Evolutionary conservation across 2,888 invertebrate species (phyloP).

Genomic region (Augiades crinisus): DNA sequence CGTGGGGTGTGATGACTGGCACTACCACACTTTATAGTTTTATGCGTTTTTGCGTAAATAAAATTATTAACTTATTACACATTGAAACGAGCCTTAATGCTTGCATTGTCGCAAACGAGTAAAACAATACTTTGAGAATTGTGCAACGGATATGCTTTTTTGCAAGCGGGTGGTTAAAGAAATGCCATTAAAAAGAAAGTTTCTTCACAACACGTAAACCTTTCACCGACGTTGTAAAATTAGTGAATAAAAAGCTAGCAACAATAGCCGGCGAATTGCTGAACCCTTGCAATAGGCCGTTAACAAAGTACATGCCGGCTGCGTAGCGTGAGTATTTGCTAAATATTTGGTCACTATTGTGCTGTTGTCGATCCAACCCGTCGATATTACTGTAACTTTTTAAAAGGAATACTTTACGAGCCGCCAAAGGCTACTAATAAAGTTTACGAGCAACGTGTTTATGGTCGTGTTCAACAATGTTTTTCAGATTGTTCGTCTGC

Average conservation of each 20-base stretch:
- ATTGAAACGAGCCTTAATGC: too few species aligned
- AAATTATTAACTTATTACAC: too few species aligned
- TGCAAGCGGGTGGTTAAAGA: not conserved
- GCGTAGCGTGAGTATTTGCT: conserved; percentile 54
- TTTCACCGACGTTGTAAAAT: conserved; percentile 55
- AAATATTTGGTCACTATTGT: conserved; percentile 55
- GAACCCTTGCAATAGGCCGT: conserved; percentile 71
- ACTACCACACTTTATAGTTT: too few species aligned
- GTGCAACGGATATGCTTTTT: not conserved
- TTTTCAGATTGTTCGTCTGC: conserved; percentile 43
- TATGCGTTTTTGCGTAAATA: too few species aligned
- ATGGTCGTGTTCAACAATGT: conserved; percentile 58
- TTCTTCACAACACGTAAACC: conserved; percentile 36
- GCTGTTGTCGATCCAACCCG: conserved; percentile 56
- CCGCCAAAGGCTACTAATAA: conserved; percentile 69
- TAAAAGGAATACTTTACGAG: conserved; percentile 54
- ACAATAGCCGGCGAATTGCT: conserved; percentile 60
- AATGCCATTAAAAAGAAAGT: conserved; percentile 27
- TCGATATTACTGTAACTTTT: conserved; percentile 54
- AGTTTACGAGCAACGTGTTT: conserved; percentile 59
- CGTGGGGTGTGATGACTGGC: too few species aligned
- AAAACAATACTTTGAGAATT: not conserved
- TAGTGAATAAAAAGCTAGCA: conserved; percentile 50
- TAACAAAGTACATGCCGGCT: conserved; percentile 55
- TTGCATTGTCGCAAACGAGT: not conserved